Percentiles rank a stretch among this genome's conserved stretches.
These are phyloP conservation scores for Phortica magna DNA, from an alignment of 2,888 invertebrate genomes.

Conservation along the genomic window DNA sequence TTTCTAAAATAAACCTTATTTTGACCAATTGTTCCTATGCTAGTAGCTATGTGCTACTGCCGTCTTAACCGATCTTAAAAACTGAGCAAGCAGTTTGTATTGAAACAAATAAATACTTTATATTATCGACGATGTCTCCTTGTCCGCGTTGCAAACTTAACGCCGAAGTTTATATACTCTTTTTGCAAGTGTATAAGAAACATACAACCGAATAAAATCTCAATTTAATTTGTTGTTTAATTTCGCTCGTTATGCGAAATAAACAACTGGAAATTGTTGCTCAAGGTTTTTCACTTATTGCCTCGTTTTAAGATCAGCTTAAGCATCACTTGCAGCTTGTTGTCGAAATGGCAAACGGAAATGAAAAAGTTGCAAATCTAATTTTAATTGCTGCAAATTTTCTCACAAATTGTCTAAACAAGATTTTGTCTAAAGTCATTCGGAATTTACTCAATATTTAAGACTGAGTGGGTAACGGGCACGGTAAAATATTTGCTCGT, in stretches of 20 bases:
- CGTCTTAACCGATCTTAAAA: too few relatives aligned
- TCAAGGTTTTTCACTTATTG: background rate
- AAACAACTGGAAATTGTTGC: background rate
- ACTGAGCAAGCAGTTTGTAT: too few relatives aligned
- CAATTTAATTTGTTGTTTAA: background rate
- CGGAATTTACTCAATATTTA: background rate
- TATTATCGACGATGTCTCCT: too few relatives aligned
- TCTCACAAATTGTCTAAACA: constrained; percentile 55
- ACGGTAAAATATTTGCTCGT: background rate
- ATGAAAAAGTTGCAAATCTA: constrained; percentile 57
- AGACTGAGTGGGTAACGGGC: background rate
- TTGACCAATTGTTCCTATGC: too few relatives aligned
- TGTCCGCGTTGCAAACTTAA: too few relatives aligned
- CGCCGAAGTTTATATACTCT: too few relatives aligned
- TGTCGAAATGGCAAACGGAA: constrained; percentile 15
- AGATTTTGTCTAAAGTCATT: constrained; percentile 20
- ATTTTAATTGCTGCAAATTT: constrained; percentile 63
- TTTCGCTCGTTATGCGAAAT: background rate
- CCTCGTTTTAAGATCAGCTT: too few relatives aligned
- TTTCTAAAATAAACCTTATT: too few relatives aligned
- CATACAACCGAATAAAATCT: background rate
- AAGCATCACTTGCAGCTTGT: background rate
- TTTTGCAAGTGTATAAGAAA: too few relatives aligned
- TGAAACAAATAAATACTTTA: too few relatives aligned
- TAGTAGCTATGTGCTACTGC: too few relatives aligned